phyloP scores from a whole-genome alignment of 2,888 invertebrate genomes.

The Tipula confusa region DNA sequence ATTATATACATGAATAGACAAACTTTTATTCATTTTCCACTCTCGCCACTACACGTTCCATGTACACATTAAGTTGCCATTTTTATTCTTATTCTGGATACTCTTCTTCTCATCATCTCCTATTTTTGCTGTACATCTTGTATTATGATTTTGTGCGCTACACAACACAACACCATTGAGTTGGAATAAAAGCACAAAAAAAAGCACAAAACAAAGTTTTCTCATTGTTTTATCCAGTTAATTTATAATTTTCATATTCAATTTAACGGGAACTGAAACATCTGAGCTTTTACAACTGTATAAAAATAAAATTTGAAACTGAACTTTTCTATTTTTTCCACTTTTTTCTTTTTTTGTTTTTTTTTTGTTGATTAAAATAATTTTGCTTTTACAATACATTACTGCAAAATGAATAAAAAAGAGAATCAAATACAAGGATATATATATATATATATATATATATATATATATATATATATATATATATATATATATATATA shows the following conservation, averaged over 20 bases:
- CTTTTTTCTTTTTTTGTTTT: not conserved
- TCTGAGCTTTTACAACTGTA: not conserved
- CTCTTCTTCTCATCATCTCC: not conserved
- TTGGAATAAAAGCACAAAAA: not conserved
- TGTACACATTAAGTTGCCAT: not conserved
- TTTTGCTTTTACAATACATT: not conserved
- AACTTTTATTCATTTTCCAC: not conserved
- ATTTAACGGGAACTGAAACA: constrained; percentile 25
- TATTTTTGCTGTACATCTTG: not conserved
- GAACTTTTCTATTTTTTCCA: not conserved
- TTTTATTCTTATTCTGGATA: not conserved
- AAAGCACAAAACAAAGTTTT: not conserved
- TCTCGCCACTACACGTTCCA: no score
- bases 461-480: not conserved
- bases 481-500: not conserved
- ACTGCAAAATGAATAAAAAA: not conserved
- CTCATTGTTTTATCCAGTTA: constrained; percentile 20
- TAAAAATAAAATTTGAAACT: not conserved
- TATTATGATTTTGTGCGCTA: not conserved
- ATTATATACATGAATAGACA: not conserved
- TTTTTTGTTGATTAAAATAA: not conserved
- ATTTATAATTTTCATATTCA: constrained; percentile 25
- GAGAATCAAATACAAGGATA: not conserved
- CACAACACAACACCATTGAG: not conserved
- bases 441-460: not conserved